Percentiles rank a stretch among this genome's conserved stretches.
Conservation (phyloP, 2,113 vertebrate species). For the Cynopterus brachyotis region DNA sequence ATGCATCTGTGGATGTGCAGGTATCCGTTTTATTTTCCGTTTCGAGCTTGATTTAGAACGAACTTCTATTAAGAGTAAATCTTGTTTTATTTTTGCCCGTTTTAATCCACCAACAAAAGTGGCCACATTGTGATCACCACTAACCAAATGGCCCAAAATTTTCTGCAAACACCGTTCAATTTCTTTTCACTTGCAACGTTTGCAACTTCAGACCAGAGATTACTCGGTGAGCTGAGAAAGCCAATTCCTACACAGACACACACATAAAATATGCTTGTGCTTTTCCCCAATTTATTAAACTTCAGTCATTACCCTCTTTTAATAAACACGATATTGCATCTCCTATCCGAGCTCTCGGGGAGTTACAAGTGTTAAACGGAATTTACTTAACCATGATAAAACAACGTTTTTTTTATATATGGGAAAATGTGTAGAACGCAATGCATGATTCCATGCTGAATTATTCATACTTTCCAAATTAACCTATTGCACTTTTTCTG, state of each 20-base stretch:
- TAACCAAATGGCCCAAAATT: neutral
- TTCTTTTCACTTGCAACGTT: neutral
- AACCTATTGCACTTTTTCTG: neutral
- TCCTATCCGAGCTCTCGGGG: neutral
- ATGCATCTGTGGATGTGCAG: neutral
- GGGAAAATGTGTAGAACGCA: constrained; percentile 11
- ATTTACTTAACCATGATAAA: constrained; percentile 25
- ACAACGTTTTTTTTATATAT: neutral
- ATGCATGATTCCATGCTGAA: constrained; percentile 1
- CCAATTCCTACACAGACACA: neutral
- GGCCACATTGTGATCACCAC: too few relatives aligned
- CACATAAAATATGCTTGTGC: neutral
- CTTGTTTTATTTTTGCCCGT: neutral
- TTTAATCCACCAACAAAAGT: neutral
- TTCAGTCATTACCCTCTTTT: neutral
- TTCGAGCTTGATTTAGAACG: neutral
- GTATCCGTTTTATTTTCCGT: neutral
- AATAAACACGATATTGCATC: neutral
- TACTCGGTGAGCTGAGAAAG: neutral
- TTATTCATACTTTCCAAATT: constrained; percentile 51
- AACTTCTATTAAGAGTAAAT: neutral
- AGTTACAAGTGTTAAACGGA: neutral
- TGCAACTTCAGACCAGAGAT: neutral
- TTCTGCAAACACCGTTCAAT: neutral
- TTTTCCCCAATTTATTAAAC: neutral